Evolutionary conservation across 2,888 invertebrate species (phyloP).

Genomic region (Apamea epomidion): DNA sequence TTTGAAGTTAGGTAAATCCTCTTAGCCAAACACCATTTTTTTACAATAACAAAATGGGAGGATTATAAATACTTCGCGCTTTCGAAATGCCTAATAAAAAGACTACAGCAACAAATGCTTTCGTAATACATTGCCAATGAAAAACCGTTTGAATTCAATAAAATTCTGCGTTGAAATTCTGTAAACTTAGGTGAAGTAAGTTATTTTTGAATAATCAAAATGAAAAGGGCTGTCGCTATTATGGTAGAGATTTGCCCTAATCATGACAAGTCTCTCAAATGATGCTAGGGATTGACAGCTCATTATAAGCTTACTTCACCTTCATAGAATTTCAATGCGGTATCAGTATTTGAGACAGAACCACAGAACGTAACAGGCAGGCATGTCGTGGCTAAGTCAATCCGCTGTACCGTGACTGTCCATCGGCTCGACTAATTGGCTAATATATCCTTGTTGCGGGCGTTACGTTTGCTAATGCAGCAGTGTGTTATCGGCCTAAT

Average conservation of each 20-base stretch:
- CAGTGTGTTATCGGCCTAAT: constrained; percentile 36
- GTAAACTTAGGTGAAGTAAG: too few relatives aligned
- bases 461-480: constrained; percentile 59
- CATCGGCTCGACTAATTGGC: constrained; percentile 46
- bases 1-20: background rate
- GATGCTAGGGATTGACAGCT: background rate
- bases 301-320: background rate
- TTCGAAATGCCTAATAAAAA: background rate
- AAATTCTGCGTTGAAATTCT: too few relatives aligned
- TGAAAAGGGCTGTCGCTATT: background rate
- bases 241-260: background rate
- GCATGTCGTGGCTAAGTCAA: constrained; percentile 3
- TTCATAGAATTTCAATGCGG: background rate
- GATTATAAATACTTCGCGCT: background rate
- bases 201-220: background rate
- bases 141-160: background rate
- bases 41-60: background rate
- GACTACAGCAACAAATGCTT: background rate
- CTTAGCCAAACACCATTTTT: background rate
- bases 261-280: background rate
- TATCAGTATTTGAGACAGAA: background rate
- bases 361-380: background rate
- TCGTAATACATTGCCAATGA: background rate
- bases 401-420: constrained; percentile 11
- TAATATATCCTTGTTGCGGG: constrained; percentile 57